Base-by-base conservation (phyloP, 2,888 invertebrate species). In the Plagiodera versicolora region DNA sequence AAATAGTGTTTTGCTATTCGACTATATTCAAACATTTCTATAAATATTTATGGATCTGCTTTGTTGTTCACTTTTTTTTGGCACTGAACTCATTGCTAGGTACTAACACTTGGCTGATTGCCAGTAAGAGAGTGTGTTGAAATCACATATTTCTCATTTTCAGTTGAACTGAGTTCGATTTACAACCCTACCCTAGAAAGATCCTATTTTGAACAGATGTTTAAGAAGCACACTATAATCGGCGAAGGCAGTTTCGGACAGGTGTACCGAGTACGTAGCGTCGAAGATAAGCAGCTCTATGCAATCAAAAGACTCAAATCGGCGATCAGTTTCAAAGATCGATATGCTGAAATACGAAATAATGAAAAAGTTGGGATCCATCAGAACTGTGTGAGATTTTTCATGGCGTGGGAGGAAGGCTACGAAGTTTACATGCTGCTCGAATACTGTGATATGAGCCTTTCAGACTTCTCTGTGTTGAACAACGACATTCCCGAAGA, bases 231-330 rank as follows among this genome's bases (percentile, higher is more conserved):
- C 14, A 78, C 80, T 4, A 84, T 84, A 70, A 82, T 91, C 39
- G 91, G 91, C 1, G 86, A 86, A 74, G 91, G 91, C 1, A 89
- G 89, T 2, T 91, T 90, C 81, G 91, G 90, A 8, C 87, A 88
- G 77, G 90, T 90, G 0, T 90, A 85, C 72, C 85, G 86, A 74
- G 90, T 87, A 0, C 81, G 81, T 58, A 86, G 85, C 63, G 84
- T 83, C 64, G 87, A 88, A 68, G 89, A 90, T 79, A 85, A 85
- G 0, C 79, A 82, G 45, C 77, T 82, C 48, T 92, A 90, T 80
- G 92, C 91, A 0, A 83, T 91, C 0, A 92, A 92, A 77, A 83
- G 86, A 69, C 83, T 86, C 66, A 85, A 87, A 65, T 75, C 83
- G 49, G 87, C 85, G 71, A 80, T 85, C 11, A 85, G 86, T 60